Evolutionary conservation across 2,888 invertebrate genomes (phyloP).

Genomic region (Muscina levida): DNA sequence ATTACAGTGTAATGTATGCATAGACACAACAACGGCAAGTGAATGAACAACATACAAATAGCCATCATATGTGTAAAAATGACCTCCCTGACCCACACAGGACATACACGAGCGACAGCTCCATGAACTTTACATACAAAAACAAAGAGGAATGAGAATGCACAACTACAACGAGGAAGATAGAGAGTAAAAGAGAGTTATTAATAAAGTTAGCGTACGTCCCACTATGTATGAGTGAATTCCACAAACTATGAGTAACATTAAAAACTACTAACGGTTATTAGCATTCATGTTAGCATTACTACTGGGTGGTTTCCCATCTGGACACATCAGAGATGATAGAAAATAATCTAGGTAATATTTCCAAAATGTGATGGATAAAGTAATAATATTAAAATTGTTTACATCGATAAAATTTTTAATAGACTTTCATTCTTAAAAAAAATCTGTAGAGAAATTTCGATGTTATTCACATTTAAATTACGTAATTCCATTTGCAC

Average conservation of each 20-base stretch:
- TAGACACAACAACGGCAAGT: neutral
- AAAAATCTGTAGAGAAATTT: too few relatives aligned
- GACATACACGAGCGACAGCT: neutral
- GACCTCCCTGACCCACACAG: neutral
- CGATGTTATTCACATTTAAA: too few relatives aligned
- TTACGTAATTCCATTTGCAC: too few relatives aligned
- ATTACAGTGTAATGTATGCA: neutral
- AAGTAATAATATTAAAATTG: too few relatives aligned
- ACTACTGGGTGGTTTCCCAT: too few relatives aligned
- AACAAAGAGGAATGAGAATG: neutral
- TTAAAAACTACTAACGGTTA: conserved; percentile 25
- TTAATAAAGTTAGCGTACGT: neutral
- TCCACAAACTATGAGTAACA: conserved; percentile 8
- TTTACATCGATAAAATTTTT: too few relatives aligned
- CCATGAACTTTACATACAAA: conserved; percentile 20
- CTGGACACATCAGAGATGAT: too few relatives aligned
- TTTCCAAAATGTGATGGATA: too few relatives aligned
- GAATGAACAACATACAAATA: neutral
- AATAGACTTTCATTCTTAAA: too few relatives aligned
- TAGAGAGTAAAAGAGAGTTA: neutral
- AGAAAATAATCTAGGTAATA: too few relatives aligned
- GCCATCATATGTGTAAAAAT: neutral
- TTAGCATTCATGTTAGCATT: conserved; percentile 17
- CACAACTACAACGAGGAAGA: too few relatives aligned
- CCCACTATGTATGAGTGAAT: neutral